Base-by-base conservation (phyloP, 2,113 vertebrate genomes). In the Porphyrio hochstetteri region DNA sequence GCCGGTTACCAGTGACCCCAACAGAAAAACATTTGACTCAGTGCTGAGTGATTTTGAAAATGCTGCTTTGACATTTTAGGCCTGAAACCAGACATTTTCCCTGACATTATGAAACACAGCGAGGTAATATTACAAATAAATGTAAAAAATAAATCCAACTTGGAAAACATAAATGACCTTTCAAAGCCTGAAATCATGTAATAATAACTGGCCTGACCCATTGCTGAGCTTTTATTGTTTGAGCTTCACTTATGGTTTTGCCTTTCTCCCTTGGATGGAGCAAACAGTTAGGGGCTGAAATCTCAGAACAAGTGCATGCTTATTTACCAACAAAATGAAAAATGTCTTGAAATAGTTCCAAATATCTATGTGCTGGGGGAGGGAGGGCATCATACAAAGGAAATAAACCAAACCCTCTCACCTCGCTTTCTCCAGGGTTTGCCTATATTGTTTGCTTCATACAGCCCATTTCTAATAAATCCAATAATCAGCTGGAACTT, bases 131-230 rank as follows among this genome's bases (percentile, higher is more conserved):
- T 93, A 89, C 86, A 96, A 95, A 95, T 89, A 95, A 95, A 70
- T 82, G 92, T 74, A 95, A 95, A 96, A 96, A 95, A 97, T 91
- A 97, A 95, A 96, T 91, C 88, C 96, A 94, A 72, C 86, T 94
- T 96, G 92, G 89, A 96, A 97, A 96, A 96, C 88, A 96, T 82
- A 91, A 95, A 93, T 96, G 96, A 97, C 96, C 96, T 97, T 97
- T 97, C 91, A 79, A 93, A 95, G 88, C 77, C 74, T 95, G 91
- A 93, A 97, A 96, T 94, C 89, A 69, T 92, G 72, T 77, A 97
- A 96, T 97, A 96, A 96, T 91, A 95, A 93, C 88, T 76, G 63
- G 67, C 44, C 77, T 94, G 86, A 87, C 55, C 93, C 96, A 87
- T 85, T 92, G 79, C 92, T 88, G 90, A 86, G 82, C 64, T 88